Base-by-base conservation (phyloP, 2,888 invertebrate genomes). In the Peribatodes rhomboidaria region DNA sequence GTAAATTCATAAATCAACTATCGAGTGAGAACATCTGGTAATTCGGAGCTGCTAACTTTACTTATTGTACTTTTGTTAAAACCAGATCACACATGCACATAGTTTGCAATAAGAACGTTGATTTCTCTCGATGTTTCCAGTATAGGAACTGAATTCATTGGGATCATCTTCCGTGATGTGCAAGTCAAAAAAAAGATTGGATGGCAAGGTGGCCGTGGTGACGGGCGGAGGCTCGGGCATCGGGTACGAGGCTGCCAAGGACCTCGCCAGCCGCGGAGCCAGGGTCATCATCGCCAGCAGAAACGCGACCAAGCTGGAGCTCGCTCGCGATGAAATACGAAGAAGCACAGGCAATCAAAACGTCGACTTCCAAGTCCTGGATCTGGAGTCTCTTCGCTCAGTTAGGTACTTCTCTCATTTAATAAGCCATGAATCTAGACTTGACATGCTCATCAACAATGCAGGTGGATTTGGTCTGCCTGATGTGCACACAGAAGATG, bases 141-240 rank as follows among this genome's bases (percentile, higher is more conserved):
- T 62, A n/a, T n/a, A 16, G 1, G 0, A 27, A 44, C 31, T 22
- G 50, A 39, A 14, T 41, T 42, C 42, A 20, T 10, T 8, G 7
- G 13, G 9, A 50, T 22, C 44, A 62, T 63, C 27, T 52, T 61
- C 13, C 41, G 50, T 65, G 31, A 70, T 72, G 69, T 76, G 73
- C 42, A 67, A 60, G 33, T 72, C 69, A 0, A 78, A 77, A 46
- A 79, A 77, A 0, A 76, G 74, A 46, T 61, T 89, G 10, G 55
- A 80, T 0, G 95, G 94, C 49, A 96, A 96, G 94, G 92, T 95
- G 53, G 93, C 94, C 0, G 94, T 98, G 55, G 90, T 98, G 9
- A 97, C 97, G 0, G 97, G 97, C 8, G 95, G 96, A 0, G 97
- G 97, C 82, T 95, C 96, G 0, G 97, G 97, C 2, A 96, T 97